Evolutionary conservation across 2,888 invertebrate genomes (phyloP), one percentile per base, ranked within the genome.

Genomic region (Rotaria magnacalcarata): DNA sequence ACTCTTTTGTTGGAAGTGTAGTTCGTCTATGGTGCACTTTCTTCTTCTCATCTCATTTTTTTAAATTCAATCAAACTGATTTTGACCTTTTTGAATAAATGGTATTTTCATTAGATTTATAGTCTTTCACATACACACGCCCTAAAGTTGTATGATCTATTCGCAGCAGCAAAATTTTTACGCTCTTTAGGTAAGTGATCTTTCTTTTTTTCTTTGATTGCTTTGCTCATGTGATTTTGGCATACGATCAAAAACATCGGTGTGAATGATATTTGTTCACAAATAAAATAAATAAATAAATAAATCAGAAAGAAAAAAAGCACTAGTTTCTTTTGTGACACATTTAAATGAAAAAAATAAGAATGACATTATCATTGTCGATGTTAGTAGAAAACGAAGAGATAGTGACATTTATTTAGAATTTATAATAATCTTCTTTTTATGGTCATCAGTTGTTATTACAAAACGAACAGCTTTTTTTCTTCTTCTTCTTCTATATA

Each of bases 351-450:
- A 10, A 43, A 80, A 80, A 11, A 67, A 80, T 5, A 80, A 34
- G 47, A 47, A 80, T 80, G 80, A 80, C 80, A 80, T 80, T 80
- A 43, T 47, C 14, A 34, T 16, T 67, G 16, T 19, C 10, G 21
- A 24, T 56, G 24, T 56, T 24, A 56, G 24, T 56, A 56, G 24
- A 56, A 27, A 67, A 5, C 47, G 80, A 80, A 47, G 34, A 75
- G n/a, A 80, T 80, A 80, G 80, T 80, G 80, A 80, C 80, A 80
- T 80, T 80, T 80, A 80, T 80, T 80, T n/a, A 47, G 47, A 80
- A 80, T 80, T 80, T 47, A 41, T 80, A 24, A 24, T 75, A 24
- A 80, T 47, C 47, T 34, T 34, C 67, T 34, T 16, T 34, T 14
- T 27, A 80, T 47, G 80, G 21, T 47, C 47, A 80, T 19, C 27